Percentiles rank a stretch among this genome's conserved stretches.
Evolutionary conservation across 2,113 vertebrate species (phyloP).

Genomic region (Vidua macroura): DNA sequence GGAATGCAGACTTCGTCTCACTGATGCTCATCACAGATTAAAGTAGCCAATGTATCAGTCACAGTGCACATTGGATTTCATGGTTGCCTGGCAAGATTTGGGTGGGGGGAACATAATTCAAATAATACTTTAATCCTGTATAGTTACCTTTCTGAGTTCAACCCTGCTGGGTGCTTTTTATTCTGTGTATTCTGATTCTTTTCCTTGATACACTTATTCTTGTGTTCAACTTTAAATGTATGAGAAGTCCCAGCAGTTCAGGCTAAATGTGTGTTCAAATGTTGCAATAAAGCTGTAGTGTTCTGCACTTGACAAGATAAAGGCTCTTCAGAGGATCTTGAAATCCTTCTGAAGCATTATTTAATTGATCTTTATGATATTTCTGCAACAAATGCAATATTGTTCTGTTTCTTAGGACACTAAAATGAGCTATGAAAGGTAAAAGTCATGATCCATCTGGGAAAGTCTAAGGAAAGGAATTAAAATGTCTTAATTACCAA

Average conservation of each 20-base stretch:
- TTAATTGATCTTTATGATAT: conserved; percentile 1
- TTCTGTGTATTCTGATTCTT: background rate
- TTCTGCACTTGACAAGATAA: background rate
- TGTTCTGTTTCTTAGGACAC: background rate
- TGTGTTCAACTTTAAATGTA: background rate
- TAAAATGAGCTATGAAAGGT: background rate
- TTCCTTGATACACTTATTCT: background rate
- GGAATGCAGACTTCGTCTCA: background rate
- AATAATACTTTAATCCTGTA: background rate
- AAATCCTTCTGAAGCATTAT: background rate
- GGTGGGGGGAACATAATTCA: background rate
- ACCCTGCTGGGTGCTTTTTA: background rate
- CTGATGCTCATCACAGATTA: background rate
- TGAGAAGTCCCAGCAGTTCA: background rate
- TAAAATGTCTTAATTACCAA: background rate
- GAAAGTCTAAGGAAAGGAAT: background rate
- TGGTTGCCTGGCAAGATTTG: background rate
- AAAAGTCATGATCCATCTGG: background rate
- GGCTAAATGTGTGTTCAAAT: background rate
- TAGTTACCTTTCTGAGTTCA: background rate
- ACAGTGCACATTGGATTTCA: background rate
- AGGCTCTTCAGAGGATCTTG: conserved; percentile 3
- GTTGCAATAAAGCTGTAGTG: background rate
- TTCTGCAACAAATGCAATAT: background rate
- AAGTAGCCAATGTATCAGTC: background rate